Base-by-base conservation (phyloP, 2,113 vertebrate species). In the Pelodiscus sinensis region DNA sequence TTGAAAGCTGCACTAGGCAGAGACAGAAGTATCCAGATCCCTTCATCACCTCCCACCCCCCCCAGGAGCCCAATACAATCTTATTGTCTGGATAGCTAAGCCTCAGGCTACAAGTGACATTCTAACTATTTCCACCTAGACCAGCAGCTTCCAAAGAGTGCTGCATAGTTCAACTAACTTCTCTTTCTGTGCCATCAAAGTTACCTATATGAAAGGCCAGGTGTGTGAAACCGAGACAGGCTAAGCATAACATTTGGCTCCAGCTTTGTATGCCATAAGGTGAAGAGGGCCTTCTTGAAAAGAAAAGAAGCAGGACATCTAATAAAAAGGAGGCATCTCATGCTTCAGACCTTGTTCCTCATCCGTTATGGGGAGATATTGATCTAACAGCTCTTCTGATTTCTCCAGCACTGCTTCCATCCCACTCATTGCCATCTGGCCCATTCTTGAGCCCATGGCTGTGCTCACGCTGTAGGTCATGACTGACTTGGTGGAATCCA, bases 311-410 rank as follows among this genome's bases (percentile, higher is more conserved):
- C n/a, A 71, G 19, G 9, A 18, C 65, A 7, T 35, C 31, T 35
- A 71, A 71, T 71, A 29, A 71, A 71, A 68, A 35, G 16, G 16
- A 71, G 65, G 8, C 44, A 35, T 71, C 18, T 9, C 60, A 65
- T 16, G 16, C 16, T 68, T 68, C 62, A 98, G 89, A 99, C 97
- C 97, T 81, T 98, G 97, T 81, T 99, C 97, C 5, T 94, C 92
- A n/a, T 98, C 88, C 1, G 98, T 98, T 85, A 98, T 91, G 1
- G 98, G 98, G 86, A 99, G 98, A 93, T 97, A 98, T 16, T 77
- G 73, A 77, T 77, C 13, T 15, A 77, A 27, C 38, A 77, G 6
- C 73, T 77, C 94, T 92, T 98, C 96, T 0, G 98, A 98, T 81
- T 92, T 98, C 86, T 96, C 97, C 82, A 99, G 96, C 38, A 98